Percentiles rank a stretch among this genome's conserved stretches.
Evolutionary conservation across 2,888 invertebrate genomes (phyloP).

Genomic region (Dermolepida albohirtum): DNA sequence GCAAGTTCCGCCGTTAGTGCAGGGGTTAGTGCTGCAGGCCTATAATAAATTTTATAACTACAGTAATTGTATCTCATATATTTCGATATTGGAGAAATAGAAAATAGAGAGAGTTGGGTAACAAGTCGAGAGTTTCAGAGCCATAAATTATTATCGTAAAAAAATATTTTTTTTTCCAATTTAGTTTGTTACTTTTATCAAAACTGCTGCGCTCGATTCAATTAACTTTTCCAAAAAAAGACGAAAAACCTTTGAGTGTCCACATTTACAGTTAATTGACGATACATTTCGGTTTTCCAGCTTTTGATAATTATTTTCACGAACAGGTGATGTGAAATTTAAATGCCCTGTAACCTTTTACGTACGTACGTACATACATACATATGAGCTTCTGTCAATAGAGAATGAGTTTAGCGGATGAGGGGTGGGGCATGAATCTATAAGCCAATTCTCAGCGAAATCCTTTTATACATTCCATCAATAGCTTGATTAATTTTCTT

Average conservation of each 20-base stretch:
- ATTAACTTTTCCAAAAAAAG: not conserved
- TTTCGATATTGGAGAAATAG: slow-evolving; percentile 11
- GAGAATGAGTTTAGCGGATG: not conserved
- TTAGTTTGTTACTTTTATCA: not conserved
- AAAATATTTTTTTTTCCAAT: too few relatives aligned
- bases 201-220: not conserved
- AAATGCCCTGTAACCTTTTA: slow-evolving; percentile 1
- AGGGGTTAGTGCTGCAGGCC: slow-evolving; percentile 79
- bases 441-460: slow-evolving; percentile 4
- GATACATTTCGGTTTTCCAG: not conserved
- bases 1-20: slow-evolving; percentile 81
- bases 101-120: not conserved
- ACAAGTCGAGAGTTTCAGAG: too few relatives aligned
- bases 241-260: not conserved
- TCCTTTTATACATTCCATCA: slow-evolving; percentile 10
- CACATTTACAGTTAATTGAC: slow-evolving; percentile 10
- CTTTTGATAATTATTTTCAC: slow-evolving; percentile 7
- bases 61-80: not conserved
- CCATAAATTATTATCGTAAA: too few relatives aligned
- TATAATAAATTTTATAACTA: slow-evolving; percentile 58
- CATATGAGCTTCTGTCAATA: not conserved
- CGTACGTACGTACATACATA: not conserved
- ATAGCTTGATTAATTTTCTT: slow-evolving; percentile 10
- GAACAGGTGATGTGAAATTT: slow-evolving; percentile 5
- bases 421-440: not conserved